Evolutionary conservation across 2,888 invertebrate species (phyloP), one percentile per base, ranked within the genome.

Genomic region (Drosophila melanocephala): DNA sequence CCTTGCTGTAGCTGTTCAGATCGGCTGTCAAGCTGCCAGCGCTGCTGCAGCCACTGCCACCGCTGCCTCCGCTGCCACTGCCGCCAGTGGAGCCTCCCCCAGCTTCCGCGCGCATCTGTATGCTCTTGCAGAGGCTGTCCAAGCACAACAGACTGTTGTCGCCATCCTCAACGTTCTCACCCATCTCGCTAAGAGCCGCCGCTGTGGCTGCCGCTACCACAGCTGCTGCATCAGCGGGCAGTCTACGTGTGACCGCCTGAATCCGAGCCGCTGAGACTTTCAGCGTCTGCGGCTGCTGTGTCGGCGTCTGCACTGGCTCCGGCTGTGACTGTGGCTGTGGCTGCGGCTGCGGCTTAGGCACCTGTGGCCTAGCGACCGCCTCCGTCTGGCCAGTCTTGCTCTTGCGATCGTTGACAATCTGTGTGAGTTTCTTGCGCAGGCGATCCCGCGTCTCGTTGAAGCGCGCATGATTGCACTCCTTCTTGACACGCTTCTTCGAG

Each of bases 361-460:
- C 33, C 7, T 47, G 59, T 4, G 44, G 33, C 35, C 59, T 67
- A 12, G 66, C 47, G 9, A 47, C 35, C n/a, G 51, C 42, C 5
- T 79, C 89, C 10, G 47, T 26, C 16, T 83, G 90, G 6, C 84
- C 69, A 65, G 78, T 89, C 33, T 90, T 84, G 71, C 85, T 92
- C 55, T 93, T 93, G 14, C 92, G 90, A 32, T 93, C 91, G 72
- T 89, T 93, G 0, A 92, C 90, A 63, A 93, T 86, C 77, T 93
- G 93, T 14, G 91, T 92, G 19, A 94, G 78, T 73, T 93, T 93
- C 64, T 94, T 94, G 14, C 94, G 93, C 51, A 94, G 66, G 60
- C 94, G 90, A 77, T 94, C 94, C 4, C 94, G 91, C 6, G 94
- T 94, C 79, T 94, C 93, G 67, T 93, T 93, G 70, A 92, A 93